Conservation (phyloP, 2,888 invertebrate species). For the Oegoconia quadripuncta region DNA sequence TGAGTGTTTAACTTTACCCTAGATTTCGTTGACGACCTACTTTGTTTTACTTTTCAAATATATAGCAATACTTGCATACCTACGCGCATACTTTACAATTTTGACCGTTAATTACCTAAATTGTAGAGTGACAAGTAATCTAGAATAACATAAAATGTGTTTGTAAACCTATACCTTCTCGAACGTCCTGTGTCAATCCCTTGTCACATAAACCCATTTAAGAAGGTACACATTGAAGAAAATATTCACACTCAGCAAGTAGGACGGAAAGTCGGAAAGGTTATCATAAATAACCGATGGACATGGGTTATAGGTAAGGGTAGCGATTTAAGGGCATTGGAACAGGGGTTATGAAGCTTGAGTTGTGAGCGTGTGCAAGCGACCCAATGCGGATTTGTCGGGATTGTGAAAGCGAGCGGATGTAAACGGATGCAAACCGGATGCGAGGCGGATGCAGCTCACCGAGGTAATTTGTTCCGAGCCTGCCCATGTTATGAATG, state of each 20-base stretch:
- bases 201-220: background rate
- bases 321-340: background rate
- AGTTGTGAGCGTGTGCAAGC: no score
- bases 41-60: background rate
- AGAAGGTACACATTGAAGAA: background rate
- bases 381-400: conserved; percentile 6
- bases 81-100: no score
- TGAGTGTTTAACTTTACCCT: conserved; percentile 7
- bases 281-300: conserved; percentile 3
- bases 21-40: background rate
- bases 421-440: no score
- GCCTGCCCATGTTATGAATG: no score
- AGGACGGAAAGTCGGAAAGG: background rate
- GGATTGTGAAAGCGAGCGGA: conserved; percentile 1
- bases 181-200: no score
- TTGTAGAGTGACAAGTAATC: no score
- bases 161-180: no score
- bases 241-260: no score
- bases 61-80: background rate
- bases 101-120: no score
- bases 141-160: no score
- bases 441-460: background rate
- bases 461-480: background rate
- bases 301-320: background rate
- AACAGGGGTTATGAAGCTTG: no score